Percentiles rank a stretch among this genome's conserved stretches.
Evolutionary conservation across 1,140 invertebrate genomes (phyloP).

Genomic region (Hydropsyche tenuis): DNA sequence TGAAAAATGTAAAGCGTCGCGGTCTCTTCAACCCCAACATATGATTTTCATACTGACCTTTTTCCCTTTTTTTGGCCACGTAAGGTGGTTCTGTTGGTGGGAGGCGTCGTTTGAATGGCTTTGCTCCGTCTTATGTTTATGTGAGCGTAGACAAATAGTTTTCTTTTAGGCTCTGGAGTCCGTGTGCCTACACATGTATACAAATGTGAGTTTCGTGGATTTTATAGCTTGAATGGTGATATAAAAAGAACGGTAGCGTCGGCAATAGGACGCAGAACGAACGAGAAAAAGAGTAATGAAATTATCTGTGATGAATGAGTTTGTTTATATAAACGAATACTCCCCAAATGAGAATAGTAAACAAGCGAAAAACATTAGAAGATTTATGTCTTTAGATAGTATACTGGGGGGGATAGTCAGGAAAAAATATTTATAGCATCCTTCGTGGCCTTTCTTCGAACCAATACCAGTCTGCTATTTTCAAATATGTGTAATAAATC

Average conservation of each 20-base stretch:
- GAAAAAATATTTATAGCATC: conserved; percentile 36
- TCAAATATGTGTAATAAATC: conserved; percentile 22
- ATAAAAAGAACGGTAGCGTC: conserved; percentile 17
- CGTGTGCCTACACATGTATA: background rate
- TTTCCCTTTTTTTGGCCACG: background rate
- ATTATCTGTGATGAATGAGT: conserved; percentile 37
- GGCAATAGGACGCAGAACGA: conserved; percentile 4
- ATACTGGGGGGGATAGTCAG: conserved; percentile 10
- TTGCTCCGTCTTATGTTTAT: conserved; percentile 8
- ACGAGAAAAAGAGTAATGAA: conserved; percentile 28
- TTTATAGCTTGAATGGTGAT: conserved; percentile 27
- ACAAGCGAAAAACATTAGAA: conserved; percentile 38
- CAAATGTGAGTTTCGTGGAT: background rate
- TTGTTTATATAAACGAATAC: conserved; percentile 38
- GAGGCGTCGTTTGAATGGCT: conserved; percentile 7
- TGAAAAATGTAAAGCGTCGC: background rate
- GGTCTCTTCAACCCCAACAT: background rate
- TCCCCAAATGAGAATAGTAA: conserved; percentile 37
- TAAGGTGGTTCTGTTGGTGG: background rate
- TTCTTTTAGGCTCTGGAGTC: background rate
- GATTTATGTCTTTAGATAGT: conserved; percentile 35
- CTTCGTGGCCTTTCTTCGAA: background rate
- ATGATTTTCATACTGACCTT: conserved; percentile 18
- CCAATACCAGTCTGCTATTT: conserved; percentile 10
- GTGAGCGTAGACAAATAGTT: conserved; percentile 19